phyloP scores from a whole-genome alignment of 2,113 vertebrate species.

The Prionailurus viverrinus region DNA sequence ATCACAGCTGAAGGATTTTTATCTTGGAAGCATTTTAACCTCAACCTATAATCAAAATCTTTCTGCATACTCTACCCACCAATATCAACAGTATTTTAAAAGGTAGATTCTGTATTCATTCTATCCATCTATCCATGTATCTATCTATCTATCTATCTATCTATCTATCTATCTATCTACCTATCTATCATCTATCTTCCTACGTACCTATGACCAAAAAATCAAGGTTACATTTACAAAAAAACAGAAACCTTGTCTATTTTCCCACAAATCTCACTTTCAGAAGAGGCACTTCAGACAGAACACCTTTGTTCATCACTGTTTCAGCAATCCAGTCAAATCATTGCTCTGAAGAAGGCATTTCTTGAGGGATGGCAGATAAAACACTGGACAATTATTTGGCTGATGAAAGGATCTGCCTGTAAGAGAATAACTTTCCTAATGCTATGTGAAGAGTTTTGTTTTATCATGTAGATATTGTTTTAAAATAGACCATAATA shows the following conservation, averaged over 20 bases:
- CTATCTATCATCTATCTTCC: neutral
- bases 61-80: conserved; percentile 21
- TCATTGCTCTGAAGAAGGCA: neutral
- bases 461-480: conserved; percentile 26
- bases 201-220: neutral
- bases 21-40: conserved; percentile 67
- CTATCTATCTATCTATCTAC: neutral
- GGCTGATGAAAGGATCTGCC: conserved; percentile 11
- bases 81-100: conserved; percentile 36
- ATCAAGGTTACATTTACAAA: conserved; percentile 58
- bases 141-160: neutral
- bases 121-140: neutral
- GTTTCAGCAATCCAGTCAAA: conserved; percentile 12
- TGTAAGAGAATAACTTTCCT: conserved; percentile 21
- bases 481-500: conserved; percentile 52
- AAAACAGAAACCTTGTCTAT: neutral
- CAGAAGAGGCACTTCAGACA: neutral
- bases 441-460: neutral
- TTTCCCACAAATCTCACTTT: neutral
- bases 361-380: conserved; percentile 43
- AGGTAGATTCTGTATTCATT: conserved; percentile 17
- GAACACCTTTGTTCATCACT: neutral
- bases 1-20: conserved; percentile 65
- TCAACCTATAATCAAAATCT: conserved; percentile 63
- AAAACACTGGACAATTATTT: conserved; percentile 31